Conservation (phyloP, 2,113 vertebrate species). For the Caranx ignobilis region DNA sequence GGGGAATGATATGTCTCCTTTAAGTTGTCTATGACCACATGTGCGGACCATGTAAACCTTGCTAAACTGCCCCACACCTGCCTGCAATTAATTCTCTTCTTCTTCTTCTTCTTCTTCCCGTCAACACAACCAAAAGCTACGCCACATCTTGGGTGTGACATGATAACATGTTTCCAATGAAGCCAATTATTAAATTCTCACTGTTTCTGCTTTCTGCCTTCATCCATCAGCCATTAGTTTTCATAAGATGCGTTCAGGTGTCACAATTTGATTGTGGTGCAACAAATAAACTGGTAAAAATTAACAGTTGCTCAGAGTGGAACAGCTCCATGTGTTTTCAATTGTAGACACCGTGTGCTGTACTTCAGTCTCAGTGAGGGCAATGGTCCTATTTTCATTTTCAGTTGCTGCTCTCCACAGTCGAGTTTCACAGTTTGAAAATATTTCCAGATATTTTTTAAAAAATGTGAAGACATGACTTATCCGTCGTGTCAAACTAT, state of each 20-base stretch:
- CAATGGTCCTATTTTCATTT: background rate
- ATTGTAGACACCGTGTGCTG: background rate
- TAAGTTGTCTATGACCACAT: too few species aligned
- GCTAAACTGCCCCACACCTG: too few species aligned
- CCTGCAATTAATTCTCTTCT: too few species aligned
- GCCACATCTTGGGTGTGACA: background rate
- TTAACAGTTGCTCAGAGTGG: conserved; percentile 54
- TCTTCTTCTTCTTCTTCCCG: too few species aligned
- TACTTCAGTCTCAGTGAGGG: conserved; percentile 11
- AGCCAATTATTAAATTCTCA: conserved; percentile 1
- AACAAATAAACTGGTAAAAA: conserved; percentile 36
- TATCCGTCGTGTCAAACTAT: conserved; percentile 22
- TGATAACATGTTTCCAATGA: conserved; percentile 1
- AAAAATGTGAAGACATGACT: conserved; percentile 17
- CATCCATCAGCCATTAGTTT: conserved; percentile 51
- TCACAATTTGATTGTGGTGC: conserved; percentile 48
- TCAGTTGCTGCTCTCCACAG: background rate
- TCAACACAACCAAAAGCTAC: background rate
- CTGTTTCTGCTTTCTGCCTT: background rate
- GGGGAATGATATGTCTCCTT: too few species aligned
- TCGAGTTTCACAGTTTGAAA: background rate
- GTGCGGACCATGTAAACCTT: too few species aligned
- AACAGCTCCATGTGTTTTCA: conserved; percentile 21
- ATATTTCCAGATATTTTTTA: conserved; percentile 16
- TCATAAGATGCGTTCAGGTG: conserved; percentile 64